Percentiles rank a stretch among this genome's conserved stretches.
phyloP scores from a whole-genome alignment of 2,888 invertebrate species.

The Oscheius sp. region DNA sequence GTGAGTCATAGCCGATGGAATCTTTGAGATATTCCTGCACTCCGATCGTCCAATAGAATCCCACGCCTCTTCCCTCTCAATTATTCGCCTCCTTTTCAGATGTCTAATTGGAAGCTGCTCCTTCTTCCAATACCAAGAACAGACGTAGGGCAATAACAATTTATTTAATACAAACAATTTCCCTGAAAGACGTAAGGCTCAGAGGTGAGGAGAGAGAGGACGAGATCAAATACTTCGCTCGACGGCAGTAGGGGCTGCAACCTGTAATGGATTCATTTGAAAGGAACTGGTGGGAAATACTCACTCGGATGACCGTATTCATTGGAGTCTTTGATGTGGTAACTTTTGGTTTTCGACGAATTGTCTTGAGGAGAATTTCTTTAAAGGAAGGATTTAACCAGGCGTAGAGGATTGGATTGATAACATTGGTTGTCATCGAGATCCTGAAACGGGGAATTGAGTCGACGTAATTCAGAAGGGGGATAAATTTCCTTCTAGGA shows the following conservation, averaged over 20 bases:
- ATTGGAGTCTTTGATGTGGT: slow-evolving; percentile 6
- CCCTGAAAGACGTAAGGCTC: slow-evolving; percentile 14
- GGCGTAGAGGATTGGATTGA: slow-evolving; percentile 69
- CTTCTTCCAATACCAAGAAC: too few relatives aligned
- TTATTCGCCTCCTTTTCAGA: too few relatives aligned
- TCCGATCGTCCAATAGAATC: too few relatives aligned
- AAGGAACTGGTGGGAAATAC: background rate
- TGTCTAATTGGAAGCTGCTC: too few relatives aligned
- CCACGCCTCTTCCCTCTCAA: too few relatives aligned
- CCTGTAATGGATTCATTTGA: background rate
- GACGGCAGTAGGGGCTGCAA: background rate
- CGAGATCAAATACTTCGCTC: slow-evolving; percentile 13
- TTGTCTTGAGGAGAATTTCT: slow-evolving; percentile 60
- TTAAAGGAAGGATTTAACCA: slow-evolving; percentile 68
- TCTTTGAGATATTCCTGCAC: too few relatives aligned
- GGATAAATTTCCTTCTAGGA: background rate
- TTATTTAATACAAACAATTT: slow-evolving; percentile 20
- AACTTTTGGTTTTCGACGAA: slow-evolving; percentile 35
- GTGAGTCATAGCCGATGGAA: too few relatives aligned
- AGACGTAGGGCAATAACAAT: background rate
- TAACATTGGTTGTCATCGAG: slow-evolving; percentile 64
- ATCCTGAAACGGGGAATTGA: slow-evolving; percentile 46
- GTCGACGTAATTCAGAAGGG: too few relatives aligned
- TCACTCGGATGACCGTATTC: slow-evolving; percentile 26
- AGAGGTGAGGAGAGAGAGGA: background rate